A percentile compares a stretch with the other conserved stretches of the same genome.
These are phyloP conservation scores for Butastur rufipennis DNA, from an alignment of 2,113 vertebrate species.

Conservation along the genomic window DNA sequence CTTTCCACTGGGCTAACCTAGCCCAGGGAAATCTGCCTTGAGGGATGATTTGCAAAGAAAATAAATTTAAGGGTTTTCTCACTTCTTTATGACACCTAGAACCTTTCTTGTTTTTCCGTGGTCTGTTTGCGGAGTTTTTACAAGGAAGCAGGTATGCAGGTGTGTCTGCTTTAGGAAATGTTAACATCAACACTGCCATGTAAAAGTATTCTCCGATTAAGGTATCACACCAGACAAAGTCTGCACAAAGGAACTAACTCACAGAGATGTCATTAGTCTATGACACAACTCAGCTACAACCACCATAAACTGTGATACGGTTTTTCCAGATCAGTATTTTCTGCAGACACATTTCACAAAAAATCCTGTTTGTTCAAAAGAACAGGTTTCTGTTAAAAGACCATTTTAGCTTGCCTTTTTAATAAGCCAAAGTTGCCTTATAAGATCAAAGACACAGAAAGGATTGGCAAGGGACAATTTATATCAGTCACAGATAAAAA, in stretches of 20 bases:
- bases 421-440: background rate
- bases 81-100: background rate
- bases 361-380: background rate
- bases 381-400: background rate
- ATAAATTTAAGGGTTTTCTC: background rate
- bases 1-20: constrained; percentile 3
- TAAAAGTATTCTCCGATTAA: background rate
- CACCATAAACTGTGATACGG: background rate
- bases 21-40: background rate
- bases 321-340: background rate
- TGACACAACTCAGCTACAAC: background rate
- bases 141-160: background rate
- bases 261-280: background rate
- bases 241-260: background rate
- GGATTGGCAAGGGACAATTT: background rate
- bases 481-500: background rate
- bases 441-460: background rate
- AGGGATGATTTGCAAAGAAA: background rate
- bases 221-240: background rate
- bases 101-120: background rate
- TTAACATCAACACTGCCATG: background rate
- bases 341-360: background rate
- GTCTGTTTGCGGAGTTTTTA: background rate
- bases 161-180: background rate
- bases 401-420: background rate